Evolutionary conservation across 2,113 vertebrate species (phyloP), one percentile per base, ranked within the genome.

Genomic region (Trinectes maculatus): DNA sequence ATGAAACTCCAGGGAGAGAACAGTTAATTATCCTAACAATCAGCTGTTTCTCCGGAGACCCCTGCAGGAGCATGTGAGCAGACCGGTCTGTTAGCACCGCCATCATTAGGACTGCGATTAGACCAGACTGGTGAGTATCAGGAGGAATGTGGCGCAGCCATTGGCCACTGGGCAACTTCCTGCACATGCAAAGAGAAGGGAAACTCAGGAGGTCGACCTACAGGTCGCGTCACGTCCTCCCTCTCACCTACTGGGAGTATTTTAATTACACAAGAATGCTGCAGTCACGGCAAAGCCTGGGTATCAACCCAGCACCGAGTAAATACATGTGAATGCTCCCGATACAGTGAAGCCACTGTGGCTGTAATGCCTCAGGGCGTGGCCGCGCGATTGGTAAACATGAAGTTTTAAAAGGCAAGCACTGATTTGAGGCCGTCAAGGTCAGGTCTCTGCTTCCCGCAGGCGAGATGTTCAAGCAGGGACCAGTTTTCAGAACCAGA

Each of bases 241-340:
- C 47, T 34, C 56, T 67, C 53, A 58, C 29, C 67, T 58, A 26
- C 44, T 47, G 42, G 37, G 47, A 75, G 67, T 47, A 57, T 84
- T 82, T 82, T 77, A 82, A 84, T 85, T 79, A 64, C 77, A 69
- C 51, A 65, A 67, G 62, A 71, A 66, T 79, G n/a, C 61, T 61
- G 64, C 66, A 88, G 67, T 63, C 33, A 21, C 2, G 18, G 77
- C 55, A 68, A 58, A 67, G 54, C 33, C 59, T 40, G 40, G 43
- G 57, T 34, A 66, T 73, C 65, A 74, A 69, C 60, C 57, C 42
- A 39, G 75, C 65, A 48, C 64, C 0, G 28, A 67, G 83, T 71
- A 82, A 84, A 86, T 54, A 85, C 19, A 16, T 3, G 18, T 53
- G 21, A 60, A 60, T 74, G 72, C 22, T 29, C 65, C 26, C 67